Percentiles rank a stretch among this genome's conserved stretches.
Evolutionary conservation across 2,888 invertebrate species (phyloP).

Genomic region (Linhomoeus sp.): DNA sequence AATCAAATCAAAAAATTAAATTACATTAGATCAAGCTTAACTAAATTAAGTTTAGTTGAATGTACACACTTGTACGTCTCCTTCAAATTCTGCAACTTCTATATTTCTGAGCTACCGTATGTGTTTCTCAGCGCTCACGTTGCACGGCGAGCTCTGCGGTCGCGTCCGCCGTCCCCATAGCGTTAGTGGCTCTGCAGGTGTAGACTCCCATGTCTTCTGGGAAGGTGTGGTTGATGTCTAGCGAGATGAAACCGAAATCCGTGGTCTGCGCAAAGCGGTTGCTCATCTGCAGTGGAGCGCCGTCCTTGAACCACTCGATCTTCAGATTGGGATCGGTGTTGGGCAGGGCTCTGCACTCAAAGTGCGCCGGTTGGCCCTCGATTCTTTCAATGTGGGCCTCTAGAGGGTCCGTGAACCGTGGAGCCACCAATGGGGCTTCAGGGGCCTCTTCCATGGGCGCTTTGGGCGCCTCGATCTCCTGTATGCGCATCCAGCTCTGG

Average conservation of each 20-base stretch:
- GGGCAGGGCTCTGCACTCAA: constrained; percentile 78
- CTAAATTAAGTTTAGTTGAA: no score
- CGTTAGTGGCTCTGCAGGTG: constrained; percentile 41
- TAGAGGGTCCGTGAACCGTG: no score
- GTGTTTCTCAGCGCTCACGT: no score
- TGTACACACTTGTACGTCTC: no score
- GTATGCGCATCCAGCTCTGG: constrained; percentile 21
- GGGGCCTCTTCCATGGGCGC: constrained; percentile 10
- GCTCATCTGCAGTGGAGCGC: constrained; percentile 18
- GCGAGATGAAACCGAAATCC: constrained; percentile 76
- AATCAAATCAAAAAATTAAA: no score
- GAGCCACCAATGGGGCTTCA: constrained; percentile 9
- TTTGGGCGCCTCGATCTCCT: constrained; percentile 16
- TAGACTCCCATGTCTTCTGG: constrained; percentile 72
- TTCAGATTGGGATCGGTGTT: constrained; percentile 68
- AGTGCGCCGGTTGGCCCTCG: constrained; percentile 70
- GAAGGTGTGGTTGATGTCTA: constrained; percentile 70
- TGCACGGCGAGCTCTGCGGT: no score
- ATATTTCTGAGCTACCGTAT: no score
- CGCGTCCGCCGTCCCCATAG: constrained; percentile 11
- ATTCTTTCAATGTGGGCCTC: no score
- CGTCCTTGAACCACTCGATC: constrained; percentile 56
- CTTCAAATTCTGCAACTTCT: no score
- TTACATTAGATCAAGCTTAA: no score
- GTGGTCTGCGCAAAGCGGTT: constrained; percentile 12